These are phyloP conservation scores for Tapirus terrestris DNA, from an alignment of 2,113 vertebrate species.

Conservation along the genomic window DNA sequence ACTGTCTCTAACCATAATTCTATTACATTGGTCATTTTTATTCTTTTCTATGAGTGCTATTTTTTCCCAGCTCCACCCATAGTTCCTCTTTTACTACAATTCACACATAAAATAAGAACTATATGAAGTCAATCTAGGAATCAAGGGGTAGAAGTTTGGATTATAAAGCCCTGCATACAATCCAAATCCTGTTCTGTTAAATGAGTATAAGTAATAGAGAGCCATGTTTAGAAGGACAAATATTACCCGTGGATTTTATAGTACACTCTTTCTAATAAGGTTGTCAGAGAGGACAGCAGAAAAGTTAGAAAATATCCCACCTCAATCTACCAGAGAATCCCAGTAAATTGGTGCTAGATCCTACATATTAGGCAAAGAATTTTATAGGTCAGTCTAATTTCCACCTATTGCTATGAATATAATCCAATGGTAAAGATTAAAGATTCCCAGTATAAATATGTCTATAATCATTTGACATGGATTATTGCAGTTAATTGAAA, in stretches of 20 bases:
- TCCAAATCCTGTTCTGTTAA: not conserved
- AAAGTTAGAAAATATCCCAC: not conserved
- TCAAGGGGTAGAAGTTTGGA: not conserved
- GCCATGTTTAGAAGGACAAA: not conserved
- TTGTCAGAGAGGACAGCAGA: not conserved
- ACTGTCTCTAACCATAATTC: not conserved
- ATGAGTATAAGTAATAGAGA: not conserved
- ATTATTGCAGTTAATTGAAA: not conserved
- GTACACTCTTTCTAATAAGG: not conserved
- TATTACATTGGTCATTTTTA: not conserved
- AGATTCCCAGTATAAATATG: not conserved
- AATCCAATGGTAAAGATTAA: not conserved
- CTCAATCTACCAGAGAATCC: not conserved
- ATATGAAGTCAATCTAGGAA: not conserved
- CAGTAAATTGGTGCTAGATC: not conserved
- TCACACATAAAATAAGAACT: not conserved
- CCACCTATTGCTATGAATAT: not conserved
- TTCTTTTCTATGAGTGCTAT: not conserved
- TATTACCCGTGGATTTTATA: not conserved
- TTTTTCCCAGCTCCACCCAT: not conserved
- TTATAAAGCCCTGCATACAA: too few species aligned
- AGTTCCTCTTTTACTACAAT: not conserved
- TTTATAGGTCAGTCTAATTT: not conserved
- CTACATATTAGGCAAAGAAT: not conserved
- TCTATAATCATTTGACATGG: not conserved